Evolutionary conservation across 2,797 vertebrate species (phyloP), one percentile per base, ranked within the genome.

Genomic region (Hoplostethus mediterraneus): DNA sequence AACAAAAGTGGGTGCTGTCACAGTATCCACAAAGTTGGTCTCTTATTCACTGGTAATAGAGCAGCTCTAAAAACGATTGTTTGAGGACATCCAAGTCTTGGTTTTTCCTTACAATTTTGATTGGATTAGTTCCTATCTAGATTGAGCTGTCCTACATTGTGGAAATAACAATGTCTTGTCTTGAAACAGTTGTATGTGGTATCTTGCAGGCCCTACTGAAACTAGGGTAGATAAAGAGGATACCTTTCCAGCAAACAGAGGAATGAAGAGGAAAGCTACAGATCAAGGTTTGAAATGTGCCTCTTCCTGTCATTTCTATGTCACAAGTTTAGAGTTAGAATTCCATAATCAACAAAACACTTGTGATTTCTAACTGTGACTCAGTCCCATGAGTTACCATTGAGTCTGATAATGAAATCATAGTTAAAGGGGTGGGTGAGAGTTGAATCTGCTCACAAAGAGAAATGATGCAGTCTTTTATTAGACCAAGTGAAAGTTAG

Each of bases 211-310:
- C 17, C 47, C 57, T 6, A 54, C 57, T 57, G 81, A 87, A 13
- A 63, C 10, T 1, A 45, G 17, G 17, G 12, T 7, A 17, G 75
- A 81, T n/a, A 80, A 25, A 63, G 71, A 75, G 0, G 69, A 81
- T 0, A 49, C 6, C 16, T 44, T 60, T 3, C 38, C 52, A 12
- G 51, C 70, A 4, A 81, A 54, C 60, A 89, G 90, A 77, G 80
- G 90, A 57, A 75, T 69, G 77, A 95, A 95, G 86, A 91, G 95
- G 71, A 95, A 93, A 84, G 89, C 91, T 36, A 60, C 72, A 48
- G 91, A 93, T 63, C 86, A 90, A 95, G 95, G 95, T 95, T 73
- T 63, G 89, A 86, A 74, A 77, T 73, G 55, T 16, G 55, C 7
- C 75, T 77, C 49, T 42, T 33, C 78, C 55, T 67, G 55, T 54